Evolutionary conservation across 2,797 vertebrate genomes (phyloP), one percentile per base, ranked within the genome.

Genomic region (Discoglossus pictus): DNA sequence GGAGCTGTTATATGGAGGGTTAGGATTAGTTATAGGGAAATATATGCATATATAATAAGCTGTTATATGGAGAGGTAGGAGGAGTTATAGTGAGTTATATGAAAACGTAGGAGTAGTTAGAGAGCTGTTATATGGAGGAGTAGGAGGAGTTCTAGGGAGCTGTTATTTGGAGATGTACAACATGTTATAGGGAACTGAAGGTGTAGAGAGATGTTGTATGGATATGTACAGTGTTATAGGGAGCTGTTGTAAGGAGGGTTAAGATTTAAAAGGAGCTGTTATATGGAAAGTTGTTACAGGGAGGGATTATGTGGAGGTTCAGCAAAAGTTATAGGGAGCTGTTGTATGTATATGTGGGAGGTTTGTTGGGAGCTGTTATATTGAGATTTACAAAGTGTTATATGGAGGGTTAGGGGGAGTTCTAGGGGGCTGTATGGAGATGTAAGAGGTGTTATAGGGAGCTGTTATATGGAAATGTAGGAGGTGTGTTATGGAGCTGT

Each of bases 1-100:
- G n/a, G n/a, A n/a, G n/a, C n/a, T n/a, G n/a, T n/a, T n/a, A n/a
- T 35, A 3, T 7, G 4, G 40, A 43, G 3, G 3, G 15, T 15
- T 15, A 15, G 17, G 5, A 46, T 16, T 7, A 21, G 43, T 46
- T 4, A 46, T 46, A 46, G 4, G 7, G 43, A 24, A 21, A 56
- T 40, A 20, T 34, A 31, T 8, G 39, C 25, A 5, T 15, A 18
- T 59, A 55, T 12, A 36, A 10, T 4, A n/a, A n/a, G 43, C 18
- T 20, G 43, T 21, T 46, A 20, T 21, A 46, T 46, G 17, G 43
- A 21, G 43, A 46, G 43, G 21, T 10, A 21, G 43, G 43, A 46
- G 17, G 12, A 9, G 15, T 36, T 46, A 36, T 24, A 42, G 11
- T 11, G 17, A 53, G 17, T 27, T 21, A 42, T 43, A 25, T 43